A percentile compares a stretch with the other conserved stretches of the same genome.
These are phyloP conservation scores for Nycteola revayana DNA, from an alignment of 2,888 invertebrate species.

Conservation along the genomic window DNA sequence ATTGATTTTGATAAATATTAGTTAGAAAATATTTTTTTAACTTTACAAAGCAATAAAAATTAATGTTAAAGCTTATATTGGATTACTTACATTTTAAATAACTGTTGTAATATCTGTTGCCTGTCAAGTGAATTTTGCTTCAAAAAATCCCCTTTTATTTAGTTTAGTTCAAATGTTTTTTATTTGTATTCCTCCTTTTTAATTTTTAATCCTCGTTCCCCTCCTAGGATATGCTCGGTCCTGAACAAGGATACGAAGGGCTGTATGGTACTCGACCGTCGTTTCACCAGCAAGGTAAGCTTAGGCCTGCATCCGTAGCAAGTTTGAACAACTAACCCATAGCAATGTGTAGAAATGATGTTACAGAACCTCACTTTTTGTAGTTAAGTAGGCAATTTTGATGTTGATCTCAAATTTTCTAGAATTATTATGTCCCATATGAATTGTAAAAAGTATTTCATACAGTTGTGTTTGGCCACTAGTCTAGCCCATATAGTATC, in stretches of 20 bases:
- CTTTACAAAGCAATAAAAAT: too few relatives aligned
- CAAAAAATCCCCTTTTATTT: slow-evolving; percentile 26
- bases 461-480: too few relatives aligned
- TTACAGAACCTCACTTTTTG: slow-evolving; percentile 30
- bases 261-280: slow-evolving; percentile 96
- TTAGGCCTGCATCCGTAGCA: slow-evolving; percentile 27
- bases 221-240: slow-evolving; percentile 93
- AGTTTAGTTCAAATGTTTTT: slow-evolving; percentile 40
- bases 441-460: too few relatives aligned
- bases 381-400: slow-evolving; percentile 4
- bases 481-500: too few relatives aligned
- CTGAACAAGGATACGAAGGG: slow-evolving; percentile 96
- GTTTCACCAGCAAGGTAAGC: slow-evolving; percentile 93
- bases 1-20: too few relatives aligned
- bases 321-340: slow-evolving; percentile 52
- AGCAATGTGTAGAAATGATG: slow-evolving; percentile 26
- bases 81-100: neutral
- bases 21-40: too few relatives aligned
- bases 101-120: neutral
- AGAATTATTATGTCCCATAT: too few relatives aligned
- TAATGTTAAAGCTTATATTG: too few relatives aligned
- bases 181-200: slow-evolving; percentile 32
- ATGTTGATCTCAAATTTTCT: too few relatives aligned
- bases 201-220: slow-evolving; percentile 48
- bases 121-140: too few relatives aligned